Evolutionary conservation across 2,113 vertebrate genomes (phyloP), one percentile per base, ranked within the genome.

Genomic region (Nothocercus nigrocapillus): DNA sequence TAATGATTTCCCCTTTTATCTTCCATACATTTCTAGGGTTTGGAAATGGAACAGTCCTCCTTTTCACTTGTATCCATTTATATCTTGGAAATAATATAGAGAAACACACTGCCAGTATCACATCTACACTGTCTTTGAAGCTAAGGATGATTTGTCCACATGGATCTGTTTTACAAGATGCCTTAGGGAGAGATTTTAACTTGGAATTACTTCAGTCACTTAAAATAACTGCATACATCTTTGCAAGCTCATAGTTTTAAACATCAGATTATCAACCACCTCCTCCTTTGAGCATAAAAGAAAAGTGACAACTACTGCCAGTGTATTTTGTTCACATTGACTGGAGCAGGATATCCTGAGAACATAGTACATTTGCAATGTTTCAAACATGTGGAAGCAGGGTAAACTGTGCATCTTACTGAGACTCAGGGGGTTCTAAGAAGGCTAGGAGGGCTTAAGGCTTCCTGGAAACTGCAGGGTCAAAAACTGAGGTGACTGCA

Each of bases 371-470:
- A 13, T 61, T 25, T 5, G 5, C 13, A 8, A 54, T 15, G 22
- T 72, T n/a, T 82, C 9, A 2, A 3, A 4, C 0, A 0, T 6
- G 18, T 40, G 66, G 36, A 16, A 87, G 66, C 3, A 13, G 61
- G 0, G 1, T 10, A 28, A 59, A 32, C 28, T 16, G 12, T 24
- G 17, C 40, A 44, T 30, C n/a, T 45, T 7, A 6, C 7, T 44
- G 54, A 74, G 40, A 30, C n/a, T 18, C 13, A 32, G 44, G 19
- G 38, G 21, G 30, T 85, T 80, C 75, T 61, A 32, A 62, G 49
- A 59, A 40, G 7, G 28, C 7, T 0, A 40, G n/a, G 40, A 75
- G 5, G 11, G 5, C 18, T 15, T 34, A 59, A 56, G 25, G 28
- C 21, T 28, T 11, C 34, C 63, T 73, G 59, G 16, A 94, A 90